A percentile compares a stretch with the other conserved stretches of the same genome.
These are phyloP conservation scores for Diarsia mendica DNA, from an alignment of 2,888 invertebrate species.

Conservation along the genomic window DNA sequence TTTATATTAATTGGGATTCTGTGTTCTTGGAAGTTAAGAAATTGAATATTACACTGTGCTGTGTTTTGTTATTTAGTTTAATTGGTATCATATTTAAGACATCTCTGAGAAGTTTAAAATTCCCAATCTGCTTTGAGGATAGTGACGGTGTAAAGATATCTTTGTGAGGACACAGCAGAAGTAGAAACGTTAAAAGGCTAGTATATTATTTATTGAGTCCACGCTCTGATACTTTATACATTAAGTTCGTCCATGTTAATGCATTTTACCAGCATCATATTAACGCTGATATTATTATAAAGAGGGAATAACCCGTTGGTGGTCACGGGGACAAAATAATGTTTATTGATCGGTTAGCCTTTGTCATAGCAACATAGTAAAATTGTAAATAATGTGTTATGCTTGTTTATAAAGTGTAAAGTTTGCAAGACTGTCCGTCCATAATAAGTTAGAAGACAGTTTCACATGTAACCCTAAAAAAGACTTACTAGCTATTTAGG, in stretches of 20 bases:
- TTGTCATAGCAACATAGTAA: too few species aligned
- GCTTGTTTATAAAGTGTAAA: not conserved
- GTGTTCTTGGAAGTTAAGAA: conserved; percentile 17
- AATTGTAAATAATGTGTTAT: not conserved
- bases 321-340: conserved; percentile 7
- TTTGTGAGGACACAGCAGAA: not conserved
- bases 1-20: conserved; percentile 25
- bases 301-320: conserved; percentile 1
- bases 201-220: conserved; percentile 1
- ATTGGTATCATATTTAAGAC: not conserved
- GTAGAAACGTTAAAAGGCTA: too few species aligned
- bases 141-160: not conserved
- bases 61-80: conserved; percentile 6
- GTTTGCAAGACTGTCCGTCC: too few species aligned
- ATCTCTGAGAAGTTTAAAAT: not conserved
- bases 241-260: conserved; percentile 32
- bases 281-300: conserved; percentile 24
- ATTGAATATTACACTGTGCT: conserved; percentile 12
- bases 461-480: not conserved
- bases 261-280: conserved; percentile 21
- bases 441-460: not conserved
- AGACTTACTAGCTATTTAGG: not conserved
- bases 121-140: not conserved
- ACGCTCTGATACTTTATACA: not conserved
- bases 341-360: not conserved